Percentiles rank a stretch among this genome's conserved stretches.
phyloP scores from a whole-genome alignment of 2,113 vertebrate genomes.

The Nycticryphes semicollaris region DNA sequence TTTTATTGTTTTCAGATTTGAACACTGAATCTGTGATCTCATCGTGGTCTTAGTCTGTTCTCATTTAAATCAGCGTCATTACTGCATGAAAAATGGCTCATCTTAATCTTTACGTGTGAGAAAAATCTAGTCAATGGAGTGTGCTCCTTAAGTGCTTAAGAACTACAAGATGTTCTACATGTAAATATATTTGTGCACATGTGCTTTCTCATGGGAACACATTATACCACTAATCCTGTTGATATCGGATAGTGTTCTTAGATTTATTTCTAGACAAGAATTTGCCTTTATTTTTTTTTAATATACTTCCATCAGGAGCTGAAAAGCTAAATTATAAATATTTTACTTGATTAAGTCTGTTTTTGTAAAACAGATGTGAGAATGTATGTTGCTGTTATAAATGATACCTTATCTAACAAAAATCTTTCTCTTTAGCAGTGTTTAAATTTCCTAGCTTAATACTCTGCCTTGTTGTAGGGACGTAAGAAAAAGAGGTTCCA shows the following conservation, averaged over 20 bases:
- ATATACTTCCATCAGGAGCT: background rate
- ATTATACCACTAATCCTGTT: constrained; percentile 11
- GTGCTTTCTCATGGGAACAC: constrained; percentile 17
- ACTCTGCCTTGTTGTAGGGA: background rate
- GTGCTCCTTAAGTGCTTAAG: constrained; percentile 2
- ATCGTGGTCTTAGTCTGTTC: background rate
- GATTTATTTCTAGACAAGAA: constrained; percentile 7
- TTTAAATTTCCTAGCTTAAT: background rate
- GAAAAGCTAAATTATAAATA: constrained; percentile 38
- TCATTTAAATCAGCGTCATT: background rate
- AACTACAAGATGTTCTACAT: constrained; percentile 18
- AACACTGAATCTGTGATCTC: background rate
- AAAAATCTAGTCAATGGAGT: background rate
- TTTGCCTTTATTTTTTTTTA: background rate
- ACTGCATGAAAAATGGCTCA: background rate
- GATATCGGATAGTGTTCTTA: constrained; percentile 16
- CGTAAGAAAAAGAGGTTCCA: background rate
- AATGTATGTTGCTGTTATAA: background rate
- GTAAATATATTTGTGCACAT: background rate
- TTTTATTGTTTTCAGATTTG: background rate
- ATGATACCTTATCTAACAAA: background rate
- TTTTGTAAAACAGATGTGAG: constrained; percentile 5
- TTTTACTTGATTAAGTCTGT: constrained; percentile 23
- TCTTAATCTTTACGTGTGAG: background rate
- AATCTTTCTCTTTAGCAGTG: background rate